Evolutionary conservation across 2,888 invertebrate species (phyloP), one percentile per base, ranked within the genome.

Genomic region (Boloria selene): DNA sequence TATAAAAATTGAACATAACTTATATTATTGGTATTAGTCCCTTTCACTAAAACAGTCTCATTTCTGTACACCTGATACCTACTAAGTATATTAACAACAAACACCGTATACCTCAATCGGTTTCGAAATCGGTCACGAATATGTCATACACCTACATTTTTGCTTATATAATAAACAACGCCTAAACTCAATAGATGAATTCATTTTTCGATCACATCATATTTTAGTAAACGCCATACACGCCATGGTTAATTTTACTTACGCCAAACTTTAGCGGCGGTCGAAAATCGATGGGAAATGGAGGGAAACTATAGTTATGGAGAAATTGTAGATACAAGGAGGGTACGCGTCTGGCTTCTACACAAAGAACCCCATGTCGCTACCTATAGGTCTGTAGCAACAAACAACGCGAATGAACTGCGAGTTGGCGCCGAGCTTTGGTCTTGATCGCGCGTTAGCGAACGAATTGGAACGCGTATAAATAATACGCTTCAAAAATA

Each of bases 381-480:
- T 85, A 86, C 82, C 75, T 86, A 87, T 87, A 84, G 75, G 67
- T 85, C 79, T 85, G 79, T 80, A 75, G 77, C 73, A 75, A 76
- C 75, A 74, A 74, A 74, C 74, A 73, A 71, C 77, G 79, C 79
- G 78, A 80, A 69, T 80, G 76, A 78, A 77, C 83, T 79, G 84
- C 86, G 91, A 92, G 91, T 92, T 86, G 84, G 80, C 84, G 83
- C 76, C 85, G 83, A 84, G 89, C 91, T 83, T 84, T 84, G 79
- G 88, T 79, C 83, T 83, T 82, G 91, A 85, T 82, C 90, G 90
- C 88, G 88, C 91, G 91, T 83, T 86, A 77, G 82, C 81, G 80
- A 70, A 74, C 77, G 80, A 84, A 77, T 83, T 79, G 72, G 77
- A 83, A 79, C 81, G 77, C 75, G 72, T 73, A 76, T 76, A 69